A percentile compares a stretch with the other conserved stretches of the same genome.
Conservation (phyloP, 1,140 invertebrate species). For the Pararge aegeria region DNA sequence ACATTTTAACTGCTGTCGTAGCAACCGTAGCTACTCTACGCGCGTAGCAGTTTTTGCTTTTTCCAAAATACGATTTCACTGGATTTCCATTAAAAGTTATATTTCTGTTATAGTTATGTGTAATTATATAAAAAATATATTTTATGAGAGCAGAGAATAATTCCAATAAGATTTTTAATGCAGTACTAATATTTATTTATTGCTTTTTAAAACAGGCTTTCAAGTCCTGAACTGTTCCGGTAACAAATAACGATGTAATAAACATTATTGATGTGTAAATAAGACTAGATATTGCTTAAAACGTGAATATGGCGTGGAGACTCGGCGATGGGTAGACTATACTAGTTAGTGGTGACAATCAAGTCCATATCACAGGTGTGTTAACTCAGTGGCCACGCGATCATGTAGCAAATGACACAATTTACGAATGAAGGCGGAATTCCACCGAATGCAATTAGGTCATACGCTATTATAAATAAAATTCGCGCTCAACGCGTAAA, state of each 20-base stretch:
- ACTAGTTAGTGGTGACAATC: no score
- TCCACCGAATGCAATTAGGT: constrained; percentile 3
- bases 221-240: no score
- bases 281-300: no score
- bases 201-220: no score
- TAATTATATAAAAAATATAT: background rate
- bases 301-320: no score
- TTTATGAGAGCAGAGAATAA: background rate
- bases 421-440: background rate
- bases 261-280: no score
- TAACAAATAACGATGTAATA: no score
- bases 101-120: no score
- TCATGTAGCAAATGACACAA: background rate
- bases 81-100: background rate
- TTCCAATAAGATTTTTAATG: background rate
- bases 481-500: constrained; percentile 10
- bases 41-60: constrained; percentile 11
- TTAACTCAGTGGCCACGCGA: background rate
- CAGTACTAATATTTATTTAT: background rate
- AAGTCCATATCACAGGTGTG: background rate
- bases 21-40: constrained; percentile 26
- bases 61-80: background rate
- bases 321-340: no score
- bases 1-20: constrained; percentile 17
- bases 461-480: constrained; percentile 21